Base-by-base conservation (phyloP, 2,888 invertebrate genomes). In the Tetragonisca angustula region DNA sequence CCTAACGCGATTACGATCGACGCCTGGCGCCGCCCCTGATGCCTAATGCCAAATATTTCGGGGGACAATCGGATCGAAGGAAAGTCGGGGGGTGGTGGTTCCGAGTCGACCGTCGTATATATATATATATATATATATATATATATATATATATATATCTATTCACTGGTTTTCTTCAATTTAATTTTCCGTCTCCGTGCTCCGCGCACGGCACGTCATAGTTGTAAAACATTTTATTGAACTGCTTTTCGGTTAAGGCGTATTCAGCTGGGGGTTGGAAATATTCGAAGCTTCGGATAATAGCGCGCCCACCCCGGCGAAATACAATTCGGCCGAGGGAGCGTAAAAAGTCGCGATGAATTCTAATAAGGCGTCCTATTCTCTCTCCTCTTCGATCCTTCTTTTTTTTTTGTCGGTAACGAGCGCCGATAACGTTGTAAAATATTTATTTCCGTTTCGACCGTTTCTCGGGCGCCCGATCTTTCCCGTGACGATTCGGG, bases 211-310 rank as follows among this genome's bases (percentile, higher is more conserved):
- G 72, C 84, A 79, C 81, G 83, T 76, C 67, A 70, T 79, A 79
- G 79, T 82, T 86, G 82, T 86, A 85, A 85, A 85, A 84, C 85
- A 85, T 86, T 86, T 86, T 86, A 85, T 85, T 69, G 85, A 79
- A 68, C 74, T 54, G 73, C 61, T 49, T 17, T 72, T 56, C 72
- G 75, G 67, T 76, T 65, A 61, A 78, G 76, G 73, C 59, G 43
- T 73, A 50, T 65, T 50, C 69, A 54, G 61, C 43, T 4, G 32
- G 32, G 71, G 43, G 43, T 49, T 79, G 64, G 69, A 65, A 84
- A 76, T 76, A 84, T 78, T 84, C 67, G 43, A 77, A 85, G 78
- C 68, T 50, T 62, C 81, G 78, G 69, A 75, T 78, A 75, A 84
- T 73, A 80, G 76, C 72, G 73, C 69, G 9, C 27, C 61, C 74